Conservation (phyloP, 2,888 invertebrate species). For the Rotaria magnacalcarata region DNA sequence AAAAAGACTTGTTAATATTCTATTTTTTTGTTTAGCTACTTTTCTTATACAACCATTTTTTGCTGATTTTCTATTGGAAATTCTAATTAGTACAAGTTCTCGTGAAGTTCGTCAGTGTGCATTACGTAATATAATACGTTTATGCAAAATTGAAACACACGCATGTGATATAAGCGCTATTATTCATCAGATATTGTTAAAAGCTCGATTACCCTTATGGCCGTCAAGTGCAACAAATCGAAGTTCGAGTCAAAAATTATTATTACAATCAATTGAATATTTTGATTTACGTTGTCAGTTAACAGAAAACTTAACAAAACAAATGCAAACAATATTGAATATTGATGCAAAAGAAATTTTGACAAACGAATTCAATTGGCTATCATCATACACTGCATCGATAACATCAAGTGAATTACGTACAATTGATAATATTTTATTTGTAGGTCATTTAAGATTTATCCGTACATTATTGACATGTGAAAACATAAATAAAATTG, state of each 20-base stretch:
- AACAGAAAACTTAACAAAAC: conserved; percentile 53
- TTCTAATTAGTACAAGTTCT: conserved; percentile 55
- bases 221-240: conserved; percentile 48
- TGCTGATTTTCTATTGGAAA: conserved; percentile 61
- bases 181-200: conserved; percentile 32
- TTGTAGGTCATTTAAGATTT: conserved; percentile 61
- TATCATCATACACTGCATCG: conserved; percentile 59
- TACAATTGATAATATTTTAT: conserved; percentile 59
- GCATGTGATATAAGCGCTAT: conserved; percentile 12
- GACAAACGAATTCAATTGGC: conserved; percentile 61
- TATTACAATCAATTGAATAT: conserved; percentile 61
- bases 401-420: conserved; percentile 47
- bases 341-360: conserved; percentile 58
- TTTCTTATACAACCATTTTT: conserved; percentile 60
- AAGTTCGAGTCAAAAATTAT: conserved; percentile 49
- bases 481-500: conserved; percentile 57
- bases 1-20: too few species aligned
- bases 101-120: conserved; percentile 35
- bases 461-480: conserved; percentile 60
- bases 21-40: conserved; percentile 51
- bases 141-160: not conserved
- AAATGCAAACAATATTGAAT: conserved; percentile 55
- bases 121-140: conserved; percentile 24
- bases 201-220: conserved; percentile 44
- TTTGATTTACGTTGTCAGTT: conserved; percentile 60